Conservation (phyloP, 2,113 vertebrate species). For the Euleptes europaea region DNA sequence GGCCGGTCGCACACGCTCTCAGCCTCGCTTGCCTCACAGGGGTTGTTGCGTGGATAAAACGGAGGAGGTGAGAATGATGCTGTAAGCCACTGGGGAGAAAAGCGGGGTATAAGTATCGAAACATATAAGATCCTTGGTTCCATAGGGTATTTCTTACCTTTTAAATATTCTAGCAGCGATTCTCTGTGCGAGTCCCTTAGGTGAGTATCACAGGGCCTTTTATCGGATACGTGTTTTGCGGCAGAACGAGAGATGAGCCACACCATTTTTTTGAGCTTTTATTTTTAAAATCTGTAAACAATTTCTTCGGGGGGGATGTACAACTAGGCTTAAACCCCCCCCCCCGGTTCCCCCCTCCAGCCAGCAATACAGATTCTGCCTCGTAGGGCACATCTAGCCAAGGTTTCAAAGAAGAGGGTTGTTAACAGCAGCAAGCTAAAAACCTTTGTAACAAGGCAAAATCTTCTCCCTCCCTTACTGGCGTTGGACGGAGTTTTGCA, state of each 20-base stretch:
- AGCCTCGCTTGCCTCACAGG: no score
- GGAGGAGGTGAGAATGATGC: no score
- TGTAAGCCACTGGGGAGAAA: no score
- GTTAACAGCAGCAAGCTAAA: neutral
- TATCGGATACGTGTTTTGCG: neutral
- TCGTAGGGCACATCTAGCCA: no score
- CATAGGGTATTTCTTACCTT: neutral
- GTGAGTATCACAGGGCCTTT: neutral
- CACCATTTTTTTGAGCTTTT: neutral
- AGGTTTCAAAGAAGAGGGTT: neutral
- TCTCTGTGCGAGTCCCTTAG: neutral
- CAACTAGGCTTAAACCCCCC: no score
- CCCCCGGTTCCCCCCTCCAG: neutral
- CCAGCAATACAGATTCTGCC: no score
- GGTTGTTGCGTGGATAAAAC: no score
- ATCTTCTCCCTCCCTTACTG: neutral
- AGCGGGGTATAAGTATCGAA: no score
- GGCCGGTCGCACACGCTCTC: no score
- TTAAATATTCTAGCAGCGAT: neutral
- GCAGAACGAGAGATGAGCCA: neutral
- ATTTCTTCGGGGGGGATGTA: neutral
- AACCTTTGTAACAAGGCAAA: neutral
- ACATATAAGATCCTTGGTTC: neutral
- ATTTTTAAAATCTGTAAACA: neutral
- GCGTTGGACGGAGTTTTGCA: neutral